These are phyloP conservation scores for Drosophila biarmipes DNA, from an alignment of 1,140 invertebrate genomes.

Conservation along the genomic window DNA sequence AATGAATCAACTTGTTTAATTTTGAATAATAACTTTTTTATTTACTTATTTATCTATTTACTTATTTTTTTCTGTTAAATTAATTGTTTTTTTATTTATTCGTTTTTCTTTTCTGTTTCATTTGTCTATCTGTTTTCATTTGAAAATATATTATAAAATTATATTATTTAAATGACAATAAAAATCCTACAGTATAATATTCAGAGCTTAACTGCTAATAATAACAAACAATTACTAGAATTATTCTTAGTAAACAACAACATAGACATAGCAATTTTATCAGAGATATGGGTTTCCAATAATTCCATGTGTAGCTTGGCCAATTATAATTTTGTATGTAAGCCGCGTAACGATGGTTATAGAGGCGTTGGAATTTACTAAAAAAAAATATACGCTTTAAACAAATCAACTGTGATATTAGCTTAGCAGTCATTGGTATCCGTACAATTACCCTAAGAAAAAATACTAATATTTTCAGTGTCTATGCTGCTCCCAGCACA, in stretches of 20 bases:
- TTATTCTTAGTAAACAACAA: neutral
- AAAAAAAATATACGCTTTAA: neutral
- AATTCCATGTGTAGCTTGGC: too few species aligned
- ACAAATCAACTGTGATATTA: neutral
- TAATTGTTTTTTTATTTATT: too few species aligned
- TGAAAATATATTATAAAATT: too few species aligned
- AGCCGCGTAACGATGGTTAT: neutral
- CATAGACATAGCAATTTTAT: neutral
- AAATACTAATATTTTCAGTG: neutral
- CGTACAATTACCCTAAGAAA: neutral
- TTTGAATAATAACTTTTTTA: too few species aligned
- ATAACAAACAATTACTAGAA: neutral
- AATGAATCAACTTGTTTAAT: too few species aligned
- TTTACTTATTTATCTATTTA: too few species aligned
- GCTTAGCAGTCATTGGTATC: neutral
- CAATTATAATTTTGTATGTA: neutral
- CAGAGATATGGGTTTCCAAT: neutral
- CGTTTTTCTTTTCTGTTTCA: too few species aligned
- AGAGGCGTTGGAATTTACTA: neutral
- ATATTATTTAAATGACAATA: too few species aligned
- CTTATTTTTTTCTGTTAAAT: too few species aligned
- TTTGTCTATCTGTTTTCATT: too few species aligned
- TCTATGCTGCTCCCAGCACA: too few species aligned
- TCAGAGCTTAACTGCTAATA: conserved; percentile 1
- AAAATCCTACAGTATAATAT: too few species aligned